Evolutionary conservation across 2,113 vertebrate genomes (phyloP).

Genomic region (Terrapene triunguis): DNA sequence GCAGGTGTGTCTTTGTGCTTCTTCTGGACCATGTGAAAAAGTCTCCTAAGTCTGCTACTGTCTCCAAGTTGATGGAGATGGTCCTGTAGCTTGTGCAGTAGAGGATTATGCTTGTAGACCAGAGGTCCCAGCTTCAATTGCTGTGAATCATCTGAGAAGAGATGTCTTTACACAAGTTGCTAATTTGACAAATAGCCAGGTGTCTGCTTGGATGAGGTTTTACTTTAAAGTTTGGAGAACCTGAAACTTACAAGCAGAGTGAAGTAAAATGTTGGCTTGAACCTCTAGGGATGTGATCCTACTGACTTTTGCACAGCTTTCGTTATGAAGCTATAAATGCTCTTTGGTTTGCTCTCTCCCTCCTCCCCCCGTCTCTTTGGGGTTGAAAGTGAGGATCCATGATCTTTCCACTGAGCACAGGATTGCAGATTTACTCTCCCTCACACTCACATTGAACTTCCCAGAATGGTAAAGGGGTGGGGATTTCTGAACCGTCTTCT

Average conservation of each 20-base stretch:
- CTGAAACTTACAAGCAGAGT: background rate
- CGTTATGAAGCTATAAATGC: background rate
- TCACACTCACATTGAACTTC: rapidly evolving
- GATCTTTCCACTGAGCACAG: background rate
- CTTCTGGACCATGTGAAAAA: background rate
- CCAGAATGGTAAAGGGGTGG: background rate
- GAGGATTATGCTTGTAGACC: background rate
- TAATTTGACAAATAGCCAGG: background rate
- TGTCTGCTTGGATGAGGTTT: background rate
- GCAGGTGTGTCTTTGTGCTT: background rate
- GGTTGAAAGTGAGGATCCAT: background rate
- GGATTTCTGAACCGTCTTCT: background rate
- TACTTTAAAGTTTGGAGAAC: background rate
- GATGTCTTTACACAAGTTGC: background rate
- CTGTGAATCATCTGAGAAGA: background rate
- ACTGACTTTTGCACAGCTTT: background rate
- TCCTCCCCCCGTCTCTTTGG: background rate
- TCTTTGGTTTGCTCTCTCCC: background rate
- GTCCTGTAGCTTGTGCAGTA: background rate
- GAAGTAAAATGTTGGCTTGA: background rate
- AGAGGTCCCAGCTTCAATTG: background rate
- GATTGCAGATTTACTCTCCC: background rate
- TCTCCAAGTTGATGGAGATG: background rate
- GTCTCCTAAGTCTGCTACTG: background rate
- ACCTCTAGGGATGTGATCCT: background rate